Percentiles rank a stretch among this genome's conserved stretches.
phyloP scores from a whole-genome alignment of 92 coral and sea anemone genomes.

The Montipora capitata region DNA sequence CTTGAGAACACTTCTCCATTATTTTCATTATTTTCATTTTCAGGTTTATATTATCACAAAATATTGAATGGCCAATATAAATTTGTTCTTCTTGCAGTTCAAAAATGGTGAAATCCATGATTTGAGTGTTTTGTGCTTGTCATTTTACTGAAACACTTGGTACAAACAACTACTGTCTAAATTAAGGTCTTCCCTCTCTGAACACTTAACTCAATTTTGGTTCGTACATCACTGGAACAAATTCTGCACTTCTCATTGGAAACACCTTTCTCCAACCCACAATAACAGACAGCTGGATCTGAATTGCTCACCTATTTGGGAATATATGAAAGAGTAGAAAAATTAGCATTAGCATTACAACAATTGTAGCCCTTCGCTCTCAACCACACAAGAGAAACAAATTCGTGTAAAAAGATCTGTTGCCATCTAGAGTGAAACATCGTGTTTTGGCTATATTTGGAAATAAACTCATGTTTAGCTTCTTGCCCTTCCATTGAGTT shows the following conservation, averaged over 20 bases:
- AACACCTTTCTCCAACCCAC: constrained; percentile 56
- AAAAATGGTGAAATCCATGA: constrained; percentile 23
- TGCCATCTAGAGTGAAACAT: constrained; percentile 65
- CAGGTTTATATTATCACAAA: constrained; percentile 17
- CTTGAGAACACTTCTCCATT: constrained; percentile 22
- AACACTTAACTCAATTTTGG: constrained; percentile 59
- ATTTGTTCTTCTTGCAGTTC: constrained; percentile 14
- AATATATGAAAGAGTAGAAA: constrained; percentile 48
- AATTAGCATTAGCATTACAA: constrained; percentile 41
- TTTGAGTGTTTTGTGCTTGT: constrained; percentile 21
- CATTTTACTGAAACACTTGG: constrained; percentile 23
- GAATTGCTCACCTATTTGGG: constrained; percentile 57
- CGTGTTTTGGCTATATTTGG: constrained; percentile 58
- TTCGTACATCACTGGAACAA: constrained; percentile 50
- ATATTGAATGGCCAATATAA: constrained; percentile 19
- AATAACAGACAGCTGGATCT: constrained; percentile 52
- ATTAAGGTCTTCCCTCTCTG: constrained; percentile 44
- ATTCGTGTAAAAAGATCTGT: constrained; percentile 76
- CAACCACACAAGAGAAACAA: constrained; percentile 75
- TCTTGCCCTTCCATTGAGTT: background rate
- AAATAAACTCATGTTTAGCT: constrained; percentile 18
- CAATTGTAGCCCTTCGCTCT: constrained; percentile 54
- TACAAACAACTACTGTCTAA: constrained; percentile 18
- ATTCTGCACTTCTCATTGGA: constrained; percentile 40
- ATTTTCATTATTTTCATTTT: constrained; percentile 6